A percentile compares a stretch with the other conserved stretches of the same genome.
These are phyloP conservation scores for Salmo trutta DNA, from an alignment of 2,797 vertebrate genomes.

Conservation along the genomic window DNA sequence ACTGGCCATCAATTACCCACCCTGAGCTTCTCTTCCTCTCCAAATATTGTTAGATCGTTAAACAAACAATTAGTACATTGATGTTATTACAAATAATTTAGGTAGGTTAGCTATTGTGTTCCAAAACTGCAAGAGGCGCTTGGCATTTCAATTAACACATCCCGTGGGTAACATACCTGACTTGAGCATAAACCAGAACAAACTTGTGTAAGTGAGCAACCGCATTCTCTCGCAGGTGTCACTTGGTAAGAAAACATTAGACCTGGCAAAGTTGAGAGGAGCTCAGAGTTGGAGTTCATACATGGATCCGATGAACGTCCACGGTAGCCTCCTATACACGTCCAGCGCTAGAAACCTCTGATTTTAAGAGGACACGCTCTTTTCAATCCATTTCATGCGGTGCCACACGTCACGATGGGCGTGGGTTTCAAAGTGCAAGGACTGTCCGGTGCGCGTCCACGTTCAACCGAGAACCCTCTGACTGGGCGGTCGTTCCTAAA, in stretches of 20 bases:
- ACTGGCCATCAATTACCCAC: not conserved
- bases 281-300: constrained; percentile 35
- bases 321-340: constrained; percentile 24
- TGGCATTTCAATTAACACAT: not conserved
- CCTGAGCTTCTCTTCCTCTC: not conserved
- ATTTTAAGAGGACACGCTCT: not conserved
- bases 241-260: constrained; percentile 46
- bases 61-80: not conserved
- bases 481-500: no score
- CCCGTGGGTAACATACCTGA: constrained; percentile 75
- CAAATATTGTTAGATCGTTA: not conserved
- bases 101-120: not conserved
- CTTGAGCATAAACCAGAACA: constrained; percentile 80
- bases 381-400: no score
- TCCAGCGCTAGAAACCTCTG: constrained; percentile 16
- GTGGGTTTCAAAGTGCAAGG: no score
- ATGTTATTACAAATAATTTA: not conserved
- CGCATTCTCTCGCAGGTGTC: constrained; percentile 79
- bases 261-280: constrained; percentile 25
- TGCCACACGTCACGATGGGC: no score
- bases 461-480: no score
- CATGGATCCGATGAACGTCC: constrained; percentile 29
- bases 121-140: not conserved
- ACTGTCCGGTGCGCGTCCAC: no score
- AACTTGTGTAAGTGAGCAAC: constrained; percentile 78